These are phyloP conservation scores for Oreocharis arfaki DNA, from an alignment of 2,113 vertebrate species.

Conservation along the genomic window DNA sequence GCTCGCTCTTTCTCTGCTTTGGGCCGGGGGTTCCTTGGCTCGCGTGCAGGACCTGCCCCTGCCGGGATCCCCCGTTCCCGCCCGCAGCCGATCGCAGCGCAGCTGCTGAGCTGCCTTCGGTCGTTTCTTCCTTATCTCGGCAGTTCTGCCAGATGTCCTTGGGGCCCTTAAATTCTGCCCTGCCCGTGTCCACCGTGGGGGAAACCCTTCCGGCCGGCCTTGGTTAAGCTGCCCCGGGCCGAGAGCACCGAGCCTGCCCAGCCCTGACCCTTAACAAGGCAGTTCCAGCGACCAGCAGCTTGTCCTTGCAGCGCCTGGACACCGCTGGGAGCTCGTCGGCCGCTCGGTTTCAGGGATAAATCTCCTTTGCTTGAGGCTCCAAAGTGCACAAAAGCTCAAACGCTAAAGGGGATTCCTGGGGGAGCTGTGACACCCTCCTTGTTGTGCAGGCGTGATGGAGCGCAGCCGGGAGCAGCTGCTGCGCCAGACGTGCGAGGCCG, in stretches of 20 bases:
- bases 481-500: conserved; percentile 81
- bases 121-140: not conserved
- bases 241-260: not conserved
- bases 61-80: not conserved
- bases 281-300: not conserved
- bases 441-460: conserved; percentile 77
- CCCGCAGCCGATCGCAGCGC: not conserved
- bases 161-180: fast-evolving
- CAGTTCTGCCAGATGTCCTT: not conserved
- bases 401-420: fast-evolving
- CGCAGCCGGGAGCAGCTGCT: conserved; percentile 85
- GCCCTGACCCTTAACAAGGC: not conserved
- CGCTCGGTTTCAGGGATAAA: fast-evolving
- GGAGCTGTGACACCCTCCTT: fast-evolving
- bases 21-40: no score
- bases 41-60: not conserved
- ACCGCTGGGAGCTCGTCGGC: not conserved
- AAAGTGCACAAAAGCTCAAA: fast-evolving
- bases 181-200: not conserved
- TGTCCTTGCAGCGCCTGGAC: not conserved
- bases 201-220: not conserved
- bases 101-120: not conserved
- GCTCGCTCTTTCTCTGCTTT: fast-evolving
- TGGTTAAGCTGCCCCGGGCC: not conserved
- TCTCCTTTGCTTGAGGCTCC: no score